Evolutionary conservation across 2,888 invertebrate genomes (phyloP).

Genomic region (Volucella zonaria): DNA sequence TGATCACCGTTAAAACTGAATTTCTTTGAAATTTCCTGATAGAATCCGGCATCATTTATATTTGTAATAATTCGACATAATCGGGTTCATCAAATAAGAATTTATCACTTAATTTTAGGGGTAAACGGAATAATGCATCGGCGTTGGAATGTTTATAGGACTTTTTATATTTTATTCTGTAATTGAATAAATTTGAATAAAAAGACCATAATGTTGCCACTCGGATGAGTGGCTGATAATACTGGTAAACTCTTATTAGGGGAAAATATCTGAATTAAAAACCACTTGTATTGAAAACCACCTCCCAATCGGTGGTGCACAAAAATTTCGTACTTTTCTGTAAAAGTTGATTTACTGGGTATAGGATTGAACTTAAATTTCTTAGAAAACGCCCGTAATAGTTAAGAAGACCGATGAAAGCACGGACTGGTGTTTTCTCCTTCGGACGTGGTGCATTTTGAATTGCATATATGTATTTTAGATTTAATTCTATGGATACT

Average conservation of each 20-base stretch:
- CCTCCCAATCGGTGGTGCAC: too few relatives aligned
- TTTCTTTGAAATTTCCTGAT: too few relatives aligned
- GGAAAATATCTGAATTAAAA: background rate
- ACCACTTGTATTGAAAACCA: too few relatives aligned
- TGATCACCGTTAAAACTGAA: too few relatives aligned
- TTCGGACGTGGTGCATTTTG: background rate
- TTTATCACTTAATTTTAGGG: background rate
- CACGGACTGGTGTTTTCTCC: background rate
- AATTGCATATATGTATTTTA: conserved; percentile 12
- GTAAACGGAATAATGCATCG: too few relatives aligned
- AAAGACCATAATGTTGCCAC: conserved; percentile 6
- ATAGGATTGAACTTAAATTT: background rate
- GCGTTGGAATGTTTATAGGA: too few relatives aligned
- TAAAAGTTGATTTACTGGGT: too few relatives aligned
- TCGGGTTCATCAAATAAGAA: background rate
- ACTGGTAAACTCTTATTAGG: conserved; percentile 3
- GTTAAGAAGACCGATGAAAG: background rate
- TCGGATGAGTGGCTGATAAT: background rate
- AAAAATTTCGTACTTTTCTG: too few relatives aligned
- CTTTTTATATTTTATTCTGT: background rate
- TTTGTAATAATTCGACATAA: background rate
- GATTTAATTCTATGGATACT: background rate
- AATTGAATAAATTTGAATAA: too few relatives aligned
- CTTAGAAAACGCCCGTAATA: too few relatives aligned
- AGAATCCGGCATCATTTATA: too few relatives aligned